A percentile compares a stretch with the other conserved stretches of the same genome.
Conservation (phyloP, 2,888 invertebrate genomes). For the Choristoneura rosaceana region DNA sequence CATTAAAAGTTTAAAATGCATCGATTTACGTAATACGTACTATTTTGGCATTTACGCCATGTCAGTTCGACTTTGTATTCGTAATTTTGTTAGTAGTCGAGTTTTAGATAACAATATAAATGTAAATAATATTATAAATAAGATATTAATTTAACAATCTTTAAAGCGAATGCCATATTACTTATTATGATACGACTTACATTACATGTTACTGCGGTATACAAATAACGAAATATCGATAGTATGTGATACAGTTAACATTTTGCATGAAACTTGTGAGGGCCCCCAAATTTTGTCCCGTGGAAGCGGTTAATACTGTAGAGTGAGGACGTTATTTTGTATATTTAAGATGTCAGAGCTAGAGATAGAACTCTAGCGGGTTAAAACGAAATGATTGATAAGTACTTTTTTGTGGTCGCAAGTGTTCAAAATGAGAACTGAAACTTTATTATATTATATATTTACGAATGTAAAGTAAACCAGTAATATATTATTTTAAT, state of each 20-base stretch:
- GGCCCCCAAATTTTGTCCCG: background rate
- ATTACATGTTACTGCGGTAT: slow-evolving; percentile 48
- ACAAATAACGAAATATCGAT: background rate
- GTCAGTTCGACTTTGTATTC: slow-evolving; percentile 7
- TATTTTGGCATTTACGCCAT: slow-evolving; percentile 17
- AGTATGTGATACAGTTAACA: background rate
- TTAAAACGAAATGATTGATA: too few relatives aligned
- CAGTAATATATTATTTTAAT: slow-evolving; percentile 39
- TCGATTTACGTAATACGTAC: background rate
- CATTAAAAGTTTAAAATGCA: background rate
- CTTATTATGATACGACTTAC: slow-evolving; percentile 57
- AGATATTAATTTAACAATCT: slow-evolving; percentile 54
- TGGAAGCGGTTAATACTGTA: too few relatives aligned
- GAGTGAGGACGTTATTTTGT: too few relatives aligned
- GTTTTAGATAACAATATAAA: slow-evolving; percentile 37
- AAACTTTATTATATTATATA: slow-evolving; percentile 28
- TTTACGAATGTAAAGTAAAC: slow-evolving; percentile 40
- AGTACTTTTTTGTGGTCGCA: background rate
- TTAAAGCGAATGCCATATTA: slow-evolving; percentile 81
- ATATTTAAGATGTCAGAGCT: too few relatives aligned
- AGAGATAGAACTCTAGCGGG: too few relatives aligned
- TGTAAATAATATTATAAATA: slow-evolving; percentile 56
- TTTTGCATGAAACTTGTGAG: background rate
- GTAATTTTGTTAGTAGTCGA: slow-evolving; percentile 50
- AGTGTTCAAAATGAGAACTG: slow-evolving; percentile 18